A percentile compares a stretch with the other conserved stretches of the same genome.
Conservation (phyloP, 2,888 invertebrate species). For the Carpatolechia fugitivella region DNA sequence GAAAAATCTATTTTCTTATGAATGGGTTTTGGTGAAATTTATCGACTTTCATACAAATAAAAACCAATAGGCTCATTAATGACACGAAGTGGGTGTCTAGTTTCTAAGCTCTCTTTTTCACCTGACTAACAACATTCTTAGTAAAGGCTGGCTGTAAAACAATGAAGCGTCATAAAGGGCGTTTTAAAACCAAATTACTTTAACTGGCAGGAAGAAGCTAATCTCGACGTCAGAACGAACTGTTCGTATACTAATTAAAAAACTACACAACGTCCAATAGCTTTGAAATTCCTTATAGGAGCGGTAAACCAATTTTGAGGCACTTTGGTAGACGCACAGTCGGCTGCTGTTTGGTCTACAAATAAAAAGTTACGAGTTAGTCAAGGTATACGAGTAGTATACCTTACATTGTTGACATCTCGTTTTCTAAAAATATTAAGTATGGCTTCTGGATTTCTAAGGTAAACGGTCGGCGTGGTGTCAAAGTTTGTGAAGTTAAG, state of each 20-base stretch:
- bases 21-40: no score
- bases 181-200: slow-evolving; percentile 49
- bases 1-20: no score
- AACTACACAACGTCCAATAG: slow-evolving; percentile 66
- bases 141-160: slow-evolving; percentile 40
- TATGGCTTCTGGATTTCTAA: slow-evolving; percentile 1
- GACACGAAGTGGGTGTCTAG: not conserved
- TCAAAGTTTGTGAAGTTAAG: slow-evolving; percentile 11
- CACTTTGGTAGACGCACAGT: slow-evolving; percentile 39
- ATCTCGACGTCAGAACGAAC: slow-evolving; percentile 50
- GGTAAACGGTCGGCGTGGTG: slow-evolving; percentile 1
- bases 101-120: not conserved
- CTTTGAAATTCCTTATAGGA: slow-evolving; percentile 72
- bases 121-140: slow-evolving; percentile 12
- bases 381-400: slow-evolving; percentile 29
- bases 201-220: slow-evolving; percentile 49
- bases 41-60: not conserved
- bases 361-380: slow-evolving; percentile 57
- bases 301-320: slow-evolving; percentile 62
- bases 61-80: not conserved
- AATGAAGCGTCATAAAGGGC: slow-evolving; percentile 56
- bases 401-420: slow-evolving; percentile 50
- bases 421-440: slow-evolving; percentile 23
- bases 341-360: slow-evolving; percentile 55
- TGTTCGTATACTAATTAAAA: slow-evolving; percentile 65